phyloP scores from a whole-genome alignment of 2,888 invertebrate species.

The Calephelis perditalis region DNA sequence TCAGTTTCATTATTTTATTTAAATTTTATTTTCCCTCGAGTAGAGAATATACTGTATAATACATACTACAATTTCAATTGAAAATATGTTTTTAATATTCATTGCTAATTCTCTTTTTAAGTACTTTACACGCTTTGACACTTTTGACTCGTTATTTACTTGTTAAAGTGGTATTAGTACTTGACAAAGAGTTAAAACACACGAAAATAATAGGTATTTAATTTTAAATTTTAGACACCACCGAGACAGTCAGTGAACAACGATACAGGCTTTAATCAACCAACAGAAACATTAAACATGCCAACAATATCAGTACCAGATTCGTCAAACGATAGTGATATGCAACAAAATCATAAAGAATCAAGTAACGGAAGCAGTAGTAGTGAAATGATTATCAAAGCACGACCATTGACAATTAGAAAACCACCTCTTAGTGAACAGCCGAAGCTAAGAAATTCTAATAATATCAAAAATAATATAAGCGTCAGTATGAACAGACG shows the following conservation, averaged over 20 bases:
- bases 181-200: no score
- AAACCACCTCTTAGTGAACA: slow-evolving; percentile 90
- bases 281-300: slow-evolving; percentile 46
- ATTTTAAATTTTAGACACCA: slow-evolving; percentile 48
- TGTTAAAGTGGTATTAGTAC: no score
- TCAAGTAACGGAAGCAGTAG: slow-evolving; percentile 54
- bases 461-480: slow-evolving; percentile 75
- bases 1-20: no score
- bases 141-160: no score
- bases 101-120: no score
- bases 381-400: slow-evolving; percentile 81
- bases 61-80: no score
- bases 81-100: no score
- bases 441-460: slow-evolving; percentile 83
- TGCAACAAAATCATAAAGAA: slow-evolving; percentile 59
- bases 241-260: slow-evolving; percentile 73
- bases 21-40: no score
- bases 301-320: slow-evolving; percentile 59
- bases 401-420: slow-evolving; percentile 89
- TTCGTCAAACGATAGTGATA: slow-evolving; percentile 52
- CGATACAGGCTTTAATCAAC: slow-evolving; percentile 52
- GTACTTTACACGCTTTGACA: no score
- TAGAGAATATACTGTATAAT: no score
- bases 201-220: no score
- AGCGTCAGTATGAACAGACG: slow-evolving; percentile 84